Conservation (phyloP, 2,888 invertebrate genomes). For the Saturnia pavonia region DNA sequence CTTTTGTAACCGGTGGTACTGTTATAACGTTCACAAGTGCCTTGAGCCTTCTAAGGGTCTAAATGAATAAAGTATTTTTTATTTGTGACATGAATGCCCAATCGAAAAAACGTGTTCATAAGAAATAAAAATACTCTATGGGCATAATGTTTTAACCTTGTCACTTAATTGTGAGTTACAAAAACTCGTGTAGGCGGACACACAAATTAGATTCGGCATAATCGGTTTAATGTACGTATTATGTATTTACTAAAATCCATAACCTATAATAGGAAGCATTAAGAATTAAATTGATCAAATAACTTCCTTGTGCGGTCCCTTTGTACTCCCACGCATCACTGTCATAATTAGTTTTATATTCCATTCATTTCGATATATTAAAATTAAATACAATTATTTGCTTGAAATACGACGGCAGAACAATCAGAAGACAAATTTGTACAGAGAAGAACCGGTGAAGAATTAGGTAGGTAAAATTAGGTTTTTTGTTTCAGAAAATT, state of each 20-base stretch:
- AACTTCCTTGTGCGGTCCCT: slow-evolving; percentile 12
- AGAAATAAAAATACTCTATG: neutral
- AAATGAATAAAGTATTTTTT: too few relatives aligned
- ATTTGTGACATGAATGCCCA: neutral
- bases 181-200: slow-evolving; percentile 9
- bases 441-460: too few relatives aligned
- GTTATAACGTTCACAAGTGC: too few relatives aligned
- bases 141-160: slow-evolving; percentile 6
- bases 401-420: neutral
- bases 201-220: neutral
- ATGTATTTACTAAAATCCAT: neutral
- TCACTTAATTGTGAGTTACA: slow-evolving; percentile 7
- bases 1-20: too few relatives aligned
- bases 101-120: neutral
- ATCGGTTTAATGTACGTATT: neutral
- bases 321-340: slow-evolving; percentile 1
- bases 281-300: neutral
- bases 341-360: neutral
- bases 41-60: too few relatives aligned
- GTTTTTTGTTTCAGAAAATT: too few relatives aligned
- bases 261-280: slow-evolving; percentile 3
- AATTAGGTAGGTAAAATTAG: too few relatives aligned
- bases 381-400: neutral
- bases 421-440: neutral
- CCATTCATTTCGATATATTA: neutral